Percentiles rank a stretch among this genome's conserved stretches.
Evolutionary conservation across 2,113 vertebrate genomes (phyloP).

Genomic region (Salvelinus alpinus): DNA sequence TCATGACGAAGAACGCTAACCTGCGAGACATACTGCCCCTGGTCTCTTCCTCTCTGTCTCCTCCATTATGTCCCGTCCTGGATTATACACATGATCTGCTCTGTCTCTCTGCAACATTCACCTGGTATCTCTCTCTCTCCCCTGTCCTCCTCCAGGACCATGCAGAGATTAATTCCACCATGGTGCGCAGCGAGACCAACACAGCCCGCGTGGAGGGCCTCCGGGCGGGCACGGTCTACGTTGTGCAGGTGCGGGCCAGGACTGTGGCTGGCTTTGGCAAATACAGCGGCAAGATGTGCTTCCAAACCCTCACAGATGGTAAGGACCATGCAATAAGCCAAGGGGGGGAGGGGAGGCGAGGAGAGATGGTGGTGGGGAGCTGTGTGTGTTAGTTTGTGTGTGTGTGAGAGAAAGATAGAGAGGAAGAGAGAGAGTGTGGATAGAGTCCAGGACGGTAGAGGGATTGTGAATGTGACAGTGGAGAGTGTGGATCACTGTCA

Average conservation of each 20-base stretch:
- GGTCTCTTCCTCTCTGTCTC: background rate
- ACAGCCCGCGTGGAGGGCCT: slow-evolving; percentile 89
- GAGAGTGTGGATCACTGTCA: background rate
- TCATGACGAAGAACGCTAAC: no score
- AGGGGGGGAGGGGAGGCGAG: slow-evolving; percentile 23
- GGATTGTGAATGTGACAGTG: no score
- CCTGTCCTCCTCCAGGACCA: slow-evolving; percentile 79
- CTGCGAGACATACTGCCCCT: background rate
- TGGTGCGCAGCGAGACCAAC: slow-evolving; percentile 93
- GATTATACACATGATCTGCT: background rate
- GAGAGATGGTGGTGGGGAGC: slow-evolving; percentile 1
- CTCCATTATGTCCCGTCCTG: background rate
- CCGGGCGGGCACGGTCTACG: slow-evolving; percentile 88
- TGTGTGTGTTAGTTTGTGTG: slow-evolving; percentile 5
- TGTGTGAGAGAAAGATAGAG: background rate
- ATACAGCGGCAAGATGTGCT: slow-evolving; percentile 99
- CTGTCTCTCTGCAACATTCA: slow-evolving; percentile 7
- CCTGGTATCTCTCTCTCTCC: background rate
- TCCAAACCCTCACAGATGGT: slow-evolving; percentile 98
- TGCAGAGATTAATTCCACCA: slow-evolving; percentile 92
- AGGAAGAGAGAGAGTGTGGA: no score
- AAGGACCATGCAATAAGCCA: slow-evolving; percentile 57
- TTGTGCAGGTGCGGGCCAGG: slow-evolving; percentile 95
- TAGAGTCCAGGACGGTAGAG: no score
- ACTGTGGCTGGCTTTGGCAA: slow-evolving; percentile 97